These are phyloP conservation scores for Oceanodroma tethys DNA, from an alignment of 2,113 vertebrate species.

Conservation along the genomic window DNA sequence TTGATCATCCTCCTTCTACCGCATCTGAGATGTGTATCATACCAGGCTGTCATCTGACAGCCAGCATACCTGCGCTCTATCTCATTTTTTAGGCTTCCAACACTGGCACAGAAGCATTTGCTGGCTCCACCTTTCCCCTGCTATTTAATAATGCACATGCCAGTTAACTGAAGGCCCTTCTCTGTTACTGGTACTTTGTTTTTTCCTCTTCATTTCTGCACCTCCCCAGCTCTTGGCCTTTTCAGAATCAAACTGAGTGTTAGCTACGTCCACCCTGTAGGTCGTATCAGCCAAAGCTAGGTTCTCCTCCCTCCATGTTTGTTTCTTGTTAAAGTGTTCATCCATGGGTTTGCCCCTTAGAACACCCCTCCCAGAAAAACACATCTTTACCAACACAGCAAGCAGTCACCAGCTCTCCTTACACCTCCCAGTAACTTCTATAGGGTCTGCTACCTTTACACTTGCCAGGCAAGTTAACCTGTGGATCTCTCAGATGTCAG, in stretches of 20 bases:
- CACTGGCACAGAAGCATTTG: neutral
- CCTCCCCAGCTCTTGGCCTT: neutral
- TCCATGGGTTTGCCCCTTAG: neutral
- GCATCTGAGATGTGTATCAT: neutral
- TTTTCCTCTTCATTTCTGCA: neutral
- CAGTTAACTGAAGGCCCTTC: neutral
- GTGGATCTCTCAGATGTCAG: neutral
- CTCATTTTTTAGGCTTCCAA: neutral
- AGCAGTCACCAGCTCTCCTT: neutral
- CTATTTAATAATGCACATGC: neutral
- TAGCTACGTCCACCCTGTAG: neutral
- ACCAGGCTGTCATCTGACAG: neutral
- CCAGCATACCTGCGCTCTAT: neutral
- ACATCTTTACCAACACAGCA: neutral
- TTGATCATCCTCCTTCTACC: neutral
- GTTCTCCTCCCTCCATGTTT: accelerated
- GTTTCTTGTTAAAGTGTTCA: neutral
- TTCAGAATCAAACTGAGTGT: neutral
- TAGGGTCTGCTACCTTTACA: neutral
- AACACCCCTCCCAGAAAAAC: neutral
- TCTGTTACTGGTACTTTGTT: neutral
- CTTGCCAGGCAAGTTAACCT: neutral
- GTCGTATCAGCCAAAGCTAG: accelerated
- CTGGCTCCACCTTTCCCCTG: neutral
- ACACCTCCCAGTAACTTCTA: neutral